phyloP scores from a whole-genome alignment of 2,113 vertebrate species.

The Neodon shergylaensis region DNA sequence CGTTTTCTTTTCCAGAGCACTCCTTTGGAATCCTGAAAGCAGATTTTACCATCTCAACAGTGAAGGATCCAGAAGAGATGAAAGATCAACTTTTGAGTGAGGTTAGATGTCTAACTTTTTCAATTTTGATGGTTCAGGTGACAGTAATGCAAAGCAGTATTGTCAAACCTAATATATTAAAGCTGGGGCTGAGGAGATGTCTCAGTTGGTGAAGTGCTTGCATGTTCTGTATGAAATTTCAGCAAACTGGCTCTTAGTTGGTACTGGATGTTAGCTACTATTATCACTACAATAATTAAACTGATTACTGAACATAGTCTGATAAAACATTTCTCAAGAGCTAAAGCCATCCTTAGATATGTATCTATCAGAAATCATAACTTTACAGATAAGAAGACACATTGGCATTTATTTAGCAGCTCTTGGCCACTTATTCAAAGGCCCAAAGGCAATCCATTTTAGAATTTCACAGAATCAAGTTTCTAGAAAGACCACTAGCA shows the following conservation, averaged over 20 bases:
- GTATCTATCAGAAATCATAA: background rate
- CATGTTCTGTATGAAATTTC: conserved; percentile 1
- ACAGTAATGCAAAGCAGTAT: background rate
- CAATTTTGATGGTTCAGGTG: background rate
- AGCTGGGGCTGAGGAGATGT: background rate
- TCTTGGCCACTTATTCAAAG: background rate
- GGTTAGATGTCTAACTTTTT: conserved; percentile 50
- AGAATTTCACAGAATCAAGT: background rate
- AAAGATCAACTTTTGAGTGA: conserved; percentile 61
- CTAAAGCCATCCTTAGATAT: background rate
- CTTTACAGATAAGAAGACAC: background rate
- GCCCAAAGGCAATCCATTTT: conserved; percentile 1
- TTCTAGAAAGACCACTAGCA: background rate
- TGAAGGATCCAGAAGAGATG: conserved; percentile 35
- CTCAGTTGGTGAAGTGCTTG: background rate
- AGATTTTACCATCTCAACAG: conserved; percentile 53
- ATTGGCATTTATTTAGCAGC: background rate
- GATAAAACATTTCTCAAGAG: background rate
- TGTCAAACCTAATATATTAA: background rate
- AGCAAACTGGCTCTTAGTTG: background rate
- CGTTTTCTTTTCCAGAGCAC: conserved; percentile 52
- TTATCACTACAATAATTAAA: background rate
- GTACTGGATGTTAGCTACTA: background rate
- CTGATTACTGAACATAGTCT: background rate
- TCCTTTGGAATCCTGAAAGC: conserved; percentile 77